A percentile compares a stretch with the other conserved stretches of the same genome.
Conservation (phyloP, 2,113 vertebrate genomes). For the Excalfactoria chinensis region DNA sequence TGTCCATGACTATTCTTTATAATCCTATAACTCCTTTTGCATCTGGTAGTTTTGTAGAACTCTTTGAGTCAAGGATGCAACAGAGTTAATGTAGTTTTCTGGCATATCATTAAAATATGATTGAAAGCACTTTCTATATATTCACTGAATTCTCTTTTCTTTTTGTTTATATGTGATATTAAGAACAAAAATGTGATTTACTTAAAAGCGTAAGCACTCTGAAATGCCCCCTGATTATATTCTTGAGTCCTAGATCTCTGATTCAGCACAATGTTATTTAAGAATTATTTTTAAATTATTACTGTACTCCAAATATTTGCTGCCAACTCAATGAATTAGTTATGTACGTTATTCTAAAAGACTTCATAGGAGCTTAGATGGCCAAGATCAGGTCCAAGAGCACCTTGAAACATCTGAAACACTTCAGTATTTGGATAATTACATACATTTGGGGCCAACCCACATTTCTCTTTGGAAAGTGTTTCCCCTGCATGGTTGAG, state of each 20-base stretch:
- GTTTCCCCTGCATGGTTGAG: constrained; percentile 34
- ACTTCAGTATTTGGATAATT: constrained; percentile 67
- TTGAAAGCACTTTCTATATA: not conserved
- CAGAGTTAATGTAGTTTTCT: not conserved
- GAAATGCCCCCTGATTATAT: not conserved
- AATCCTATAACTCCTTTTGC: not conserved
- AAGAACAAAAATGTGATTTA: not conserved
- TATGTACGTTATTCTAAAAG: constrained; percentile 41
- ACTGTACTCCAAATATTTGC: not conserved
- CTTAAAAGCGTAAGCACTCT: not conserved
- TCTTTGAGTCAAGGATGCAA: not conserved
- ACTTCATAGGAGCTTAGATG: constrained; percentile 25
- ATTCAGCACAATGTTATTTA: constrained; percentile 5
- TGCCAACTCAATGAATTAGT: constrained; percentile 25
- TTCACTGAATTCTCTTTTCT: not conserved
- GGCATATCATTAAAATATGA: not conserved
- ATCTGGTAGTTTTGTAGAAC: not conserved
- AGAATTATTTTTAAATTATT: constrained; percentile 15
- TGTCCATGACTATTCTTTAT: not conserved
- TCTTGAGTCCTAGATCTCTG: not conserved
- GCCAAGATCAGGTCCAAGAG: constrained; percentile 49
- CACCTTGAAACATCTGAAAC: constrained; percentile 73
- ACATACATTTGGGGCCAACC: constrained; percentile 45
- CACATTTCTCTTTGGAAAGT: constrained; percentile 63
- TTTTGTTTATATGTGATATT: not conserved